These are phyloP conservation scores for Chelmon rostratus DNA, from an alignment of 2,797 vertebrate species.

Conservation along the genomic window DNA sequence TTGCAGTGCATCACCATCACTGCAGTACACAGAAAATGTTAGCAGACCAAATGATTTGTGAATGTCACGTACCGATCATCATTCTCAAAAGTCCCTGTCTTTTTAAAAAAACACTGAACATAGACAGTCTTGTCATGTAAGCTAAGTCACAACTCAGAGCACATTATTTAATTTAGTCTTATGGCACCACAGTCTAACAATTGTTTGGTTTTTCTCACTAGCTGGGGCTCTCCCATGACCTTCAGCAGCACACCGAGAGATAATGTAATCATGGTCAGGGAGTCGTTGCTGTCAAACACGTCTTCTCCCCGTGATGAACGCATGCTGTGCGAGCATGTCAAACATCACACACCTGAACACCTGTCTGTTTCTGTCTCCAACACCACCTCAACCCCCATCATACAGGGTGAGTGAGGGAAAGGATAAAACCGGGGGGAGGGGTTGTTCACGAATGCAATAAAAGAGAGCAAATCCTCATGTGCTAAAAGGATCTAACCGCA, in stretches of 20 bases:
- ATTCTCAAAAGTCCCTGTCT: neutral
- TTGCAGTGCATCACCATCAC: neutral
- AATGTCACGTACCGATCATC: neutral
- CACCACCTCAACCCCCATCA: conserved; percentile 39
- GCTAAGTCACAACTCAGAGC: neutral
- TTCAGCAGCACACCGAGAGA: conserved; percentile 80
- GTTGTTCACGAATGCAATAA: conserved; percentile 24
- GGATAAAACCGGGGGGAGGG: conserved; percentile 48
- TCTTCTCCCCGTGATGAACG: conserved; percentile 78
- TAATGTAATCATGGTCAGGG: conserved; percentile 88
- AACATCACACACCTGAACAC: conserved; percentile 85
- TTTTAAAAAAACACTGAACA: neutral
- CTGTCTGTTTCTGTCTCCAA: conserved; percentile 77
- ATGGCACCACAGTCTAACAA: conserved; percentile 10
- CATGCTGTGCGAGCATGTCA: conserved; percentile 85
- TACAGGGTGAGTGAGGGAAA: conserved; percentile 53
- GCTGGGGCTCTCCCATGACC: conserved; percentile 75
- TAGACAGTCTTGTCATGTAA: neutral
- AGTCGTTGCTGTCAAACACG: conserved; percentile 82
- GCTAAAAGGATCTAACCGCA: conserved; percentile 15
- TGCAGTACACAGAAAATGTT: neutral
- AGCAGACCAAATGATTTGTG: conserved; percentile 5
- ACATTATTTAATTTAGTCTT: conserved; percentile 16
- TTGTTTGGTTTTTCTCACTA: conserved; percentile 41
- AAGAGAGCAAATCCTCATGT: conserved; percentile 10